phyloP scores from a whole-genome alignment of 2,888 invertebrate species.

The Epirrhoe tristata region DNA sequence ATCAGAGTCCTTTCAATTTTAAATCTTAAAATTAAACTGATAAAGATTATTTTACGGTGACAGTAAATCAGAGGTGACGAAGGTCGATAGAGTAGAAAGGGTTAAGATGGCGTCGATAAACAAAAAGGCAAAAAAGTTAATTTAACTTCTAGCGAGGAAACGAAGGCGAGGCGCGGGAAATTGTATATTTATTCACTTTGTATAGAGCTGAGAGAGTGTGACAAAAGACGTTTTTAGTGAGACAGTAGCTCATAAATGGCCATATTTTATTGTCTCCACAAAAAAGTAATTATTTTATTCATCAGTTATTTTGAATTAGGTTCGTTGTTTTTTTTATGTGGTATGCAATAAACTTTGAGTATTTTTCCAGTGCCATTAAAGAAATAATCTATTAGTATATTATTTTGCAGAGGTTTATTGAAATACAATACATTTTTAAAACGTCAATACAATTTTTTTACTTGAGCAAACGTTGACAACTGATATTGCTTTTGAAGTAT shows the following conservation, averaged over 20 bases:
- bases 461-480: too few species aligned
- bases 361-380: too few species aligned
- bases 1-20: not conserved
- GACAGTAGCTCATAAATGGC: conserved; percentile 24
- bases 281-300: too few species aligned
- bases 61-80: not conserved
- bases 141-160: conserved; percentile 79
- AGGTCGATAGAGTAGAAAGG: conserved; percentile 73
- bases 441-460: too few species aligned
- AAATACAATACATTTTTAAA: too few species aligned
- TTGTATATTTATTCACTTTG: conserved; percentile 58
- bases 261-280: too few species aligned
- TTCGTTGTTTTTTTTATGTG: too few species aligned
- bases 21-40: not conserved
- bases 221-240: conserved; percentile 49
- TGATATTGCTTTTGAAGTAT: too few species aligned
- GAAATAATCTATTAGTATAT: too few species aligned
- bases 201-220: conserved; percentile 49
- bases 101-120: conserved; percentile 82
- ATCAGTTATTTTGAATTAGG: too few species aligned
- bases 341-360: too few species aligned
- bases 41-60: conserved; percentile 1
- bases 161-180: conserved; percentile 66
- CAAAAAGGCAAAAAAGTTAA: conserved; percentile 78
- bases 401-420: too few species aligned